A percentile compares a stretch with the other conserved stretches of the same genome.
Conservation (phyloP, 2,797 vertebrate species). For the Rallus crepitans region DNA sequence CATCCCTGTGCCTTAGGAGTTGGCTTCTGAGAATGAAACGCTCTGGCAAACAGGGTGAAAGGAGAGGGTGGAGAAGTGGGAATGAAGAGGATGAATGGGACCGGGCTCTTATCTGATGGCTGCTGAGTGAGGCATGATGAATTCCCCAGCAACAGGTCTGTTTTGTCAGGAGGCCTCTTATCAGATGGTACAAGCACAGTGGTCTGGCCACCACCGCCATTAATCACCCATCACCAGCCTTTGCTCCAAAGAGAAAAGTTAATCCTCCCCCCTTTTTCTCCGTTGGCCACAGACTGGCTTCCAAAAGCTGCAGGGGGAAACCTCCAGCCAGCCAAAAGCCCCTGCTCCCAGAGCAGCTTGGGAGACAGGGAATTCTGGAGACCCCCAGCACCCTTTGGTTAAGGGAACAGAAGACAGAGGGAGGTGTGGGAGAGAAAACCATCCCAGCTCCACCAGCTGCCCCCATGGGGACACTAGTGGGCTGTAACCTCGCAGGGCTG, state of each 20-base stretch:
- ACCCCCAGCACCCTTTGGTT: not conserved
- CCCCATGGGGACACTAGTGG: not conserved
- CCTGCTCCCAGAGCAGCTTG: not conserved
- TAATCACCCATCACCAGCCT: slow-evolving; percentile 38
- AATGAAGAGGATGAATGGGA: slow-evolving; percentile 62
- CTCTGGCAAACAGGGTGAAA: slow-evolving; percentile 59
- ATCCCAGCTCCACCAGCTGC: not conserved
- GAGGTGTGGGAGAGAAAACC: not conserved
- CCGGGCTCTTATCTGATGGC: slow-evolving; percentile 47
- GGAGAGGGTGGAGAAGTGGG: slow-evolving; percentile 53
- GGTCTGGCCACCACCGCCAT: not conserved
- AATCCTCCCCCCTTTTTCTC: not conserved
- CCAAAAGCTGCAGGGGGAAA: not conserved
- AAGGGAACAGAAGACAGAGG: not conserved
- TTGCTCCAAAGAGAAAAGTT: not conserved
- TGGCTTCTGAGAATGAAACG: slow-evolving; percentile 33
- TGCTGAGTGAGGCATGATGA: slow-evolving; percentile 63
- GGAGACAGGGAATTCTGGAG: not conserved
- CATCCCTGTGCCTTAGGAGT: not conserved
- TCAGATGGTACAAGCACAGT: slow-evolving; percentile 65
- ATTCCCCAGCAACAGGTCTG: slow-evolving; percentile 69
- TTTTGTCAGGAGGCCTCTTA: slow-evolving; percentile 71
- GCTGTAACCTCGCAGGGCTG: not conserved
- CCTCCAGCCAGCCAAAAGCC: not conserved
- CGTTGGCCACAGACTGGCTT: not conserved